Percentiles rank a stretch among this genome's conserved stretches.
Evolutionary conservation across 2,888 invertebrate species (phyloP).

Genomic region (Anorthoa munda): DNA sequence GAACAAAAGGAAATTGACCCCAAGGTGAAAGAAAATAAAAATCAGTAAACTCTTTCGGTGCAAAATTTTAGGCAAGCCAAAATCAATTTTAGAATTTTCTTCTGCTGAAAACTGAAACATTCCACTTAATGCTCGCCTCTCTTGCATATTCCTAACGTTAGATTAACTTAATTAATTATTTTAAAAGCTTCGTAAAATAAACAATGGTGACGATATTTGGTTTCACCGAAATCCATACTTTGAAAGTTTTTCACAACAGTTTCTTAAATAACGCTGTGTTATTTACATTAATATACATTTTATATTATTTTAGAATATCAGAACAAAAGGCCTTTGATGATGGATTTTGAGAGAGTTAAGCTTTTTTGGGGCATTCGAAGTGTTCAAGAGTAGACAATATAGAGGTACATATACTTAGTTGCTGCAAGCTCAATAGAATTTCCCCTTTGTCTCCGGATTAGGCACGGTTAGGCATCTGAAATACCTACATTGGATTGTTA

Average conservation of each 20-base stretch:
- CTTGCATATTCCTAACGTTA: no score
- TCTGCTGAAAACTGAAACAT: background rate
- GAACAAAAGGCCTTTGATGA: no score
- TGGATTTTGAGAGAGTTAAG: no score
- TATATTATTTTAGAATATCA: no score
- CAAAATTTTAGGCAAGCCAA: conserved; percentile 2
- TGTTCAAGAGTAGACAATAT: no score
- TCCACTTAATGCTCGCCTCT: background rate
- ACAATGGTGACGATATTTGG: background rate
- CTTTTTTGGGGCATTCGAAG: no score
- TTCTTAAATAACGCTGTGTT: background rate
- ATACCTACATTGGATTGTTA: no score
- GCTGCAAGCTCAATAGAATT: no score
- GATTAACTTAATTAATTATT: background rate
- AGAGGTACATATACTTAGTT: no score
- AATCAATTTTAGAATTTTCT: conserved; percentile 4
- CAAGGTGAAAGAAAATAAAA: conserved; percentile 17
- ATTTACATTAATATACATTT: no score
- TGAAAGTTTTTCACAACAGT: background rate
- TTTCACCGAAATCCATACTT: background rate
- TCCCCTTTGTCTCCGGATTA: no score
- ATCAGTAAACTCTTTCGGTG: conserved; percentile 1
- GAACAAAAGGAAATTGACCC: conserved; percentile 23
- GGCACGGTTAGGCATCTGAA: no score
- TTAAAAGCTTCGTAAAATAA: conserved; percentile 3